Conservation (phyloP, 2,797 vertebrate species). For the Sebastiscus tertius region DNA sequence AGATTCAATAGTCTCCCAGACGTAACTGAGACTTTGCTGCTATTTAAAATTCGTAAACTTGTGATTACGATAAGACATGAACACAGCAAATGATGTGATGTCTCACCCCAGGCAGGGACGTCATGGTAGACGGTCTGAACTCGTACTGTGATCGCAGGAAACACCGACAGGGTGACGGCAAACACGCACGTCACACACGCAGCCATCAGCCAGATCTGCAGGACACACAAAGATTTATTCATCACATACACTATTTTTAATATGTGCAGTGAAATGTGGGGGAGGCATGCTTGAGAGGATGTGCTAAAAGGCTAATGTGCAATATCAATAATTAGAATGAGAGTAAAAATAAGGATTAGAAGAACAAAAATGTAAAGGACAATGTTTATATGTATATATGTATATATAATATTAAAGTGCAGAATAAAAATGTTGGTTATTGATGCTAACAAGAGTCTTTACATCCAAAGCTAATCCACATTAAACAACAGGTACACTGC, state of each 20-base stretch:
- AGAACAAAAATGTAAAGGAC: background rate
- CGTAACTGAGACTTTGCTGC: background rate
- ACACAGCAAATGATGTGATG: fast-evolving
- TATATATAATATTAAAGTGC: background rate
- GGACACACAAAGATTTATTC: background rate
- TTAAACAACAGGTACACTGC: background rate
- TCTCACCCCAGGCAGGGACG: slow-evolving; percentile 86
- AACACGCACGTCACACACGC: slow-evolving; percentile 88
- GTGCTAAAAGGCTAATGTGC: background rate
- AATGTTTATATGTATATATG: background rate
- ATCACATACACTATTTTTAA: background rate
- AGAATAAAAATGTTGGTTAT: background rate
- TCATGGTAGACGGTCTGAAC: slow-evolving; percentile 76
- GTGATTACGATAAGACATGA: background rate
- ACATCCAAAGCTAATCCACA: background rate
- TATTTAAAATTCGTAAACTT: background rate
- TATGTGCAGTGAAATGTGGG: background rate
- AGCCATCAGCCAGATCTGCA: slow-evolving; percentile 90
- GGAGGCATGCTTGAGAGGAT: background rate
- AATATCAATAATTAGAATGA: background rate
- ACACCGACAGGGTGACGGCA: slow-evolving; percentile 89
- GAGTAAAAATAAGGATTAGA: background rate
- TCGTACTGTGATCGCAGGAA: slow-evolving; percentile 87
- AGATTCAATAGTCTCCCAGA: background rate
- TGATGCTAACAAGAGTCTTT: background rate